phyloP scores from a whole-genome alignment of 2,888 invertebrate genomes.

The Acleris literana region DNA sequence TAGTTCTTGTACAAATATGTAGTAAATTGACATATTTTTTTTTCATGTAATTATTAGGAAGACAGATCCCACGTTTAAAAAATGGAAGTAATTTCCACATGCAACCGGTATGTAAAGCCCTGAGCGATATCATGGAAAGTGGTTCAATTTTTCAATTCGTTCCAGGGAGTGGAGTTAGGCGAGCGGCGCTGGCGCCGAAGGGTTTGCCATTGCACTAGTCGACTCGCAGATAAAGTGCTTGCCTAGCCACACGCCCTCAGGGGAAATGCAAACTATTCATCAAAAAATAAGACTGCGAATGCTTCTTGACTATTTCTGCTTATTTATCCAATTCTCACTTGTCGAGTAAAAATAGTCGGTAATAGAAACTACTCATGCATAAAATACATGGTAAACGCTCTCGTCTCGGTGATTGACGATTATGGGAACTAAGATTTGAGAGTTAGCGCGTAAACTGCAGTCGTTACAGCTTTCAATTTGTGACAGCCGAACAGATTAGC shows the following conservation, averaged over 20 bases:
- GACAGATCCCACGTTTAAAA: slow-evolving; percentile 4
- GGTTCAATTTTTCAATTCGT: slow-evolving; percentile 67
- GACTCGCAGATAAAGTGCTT: slow-evolving; percentile 30
- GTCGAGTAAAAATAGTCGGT: slow-evolving; percentile 32
- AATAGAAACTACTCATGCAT: slow-evolving; percentile 20
- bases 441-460: slow-evolving; percentile 40
- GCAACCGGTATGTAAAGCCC: slow-evolving; percentile 60
- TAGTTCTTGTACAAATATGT: slow-evolving; percentile 28
- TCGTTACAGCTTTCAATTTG: slow-evolving; percentile 40
- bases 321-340: slow-evolving; percentile 36
- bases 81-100: slow-evolving; percentile 59
- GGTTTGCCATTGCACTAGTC: slow-evolving; percentile 39
- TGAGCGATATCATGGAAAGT: slow-evolving; percentile 66
- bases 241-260: slow-evolving; percentile 37
- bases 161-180: slow-evolving; percentile 37
- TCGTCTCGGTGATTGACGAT: slow-evolving; percentile 44
- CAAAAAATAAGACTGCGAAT: slow-evolving; percentile 34
- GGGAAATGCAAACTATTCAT: slow-evolving; percentile 42
- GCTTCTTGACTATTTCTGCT: slow-evolving; percentile 34
- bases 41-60: slow-evolving; percentile 27
- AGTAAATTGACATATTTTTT: slow-evolving; percentile 4
- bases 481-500: slow-evolving; percentile 48
- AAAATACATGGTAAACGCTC: slow-evolving; percentile 27
- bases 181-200: slow-evolving; percentile 36
- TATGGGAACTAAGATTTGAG: slow-evolving; percentile 48